Evolutionary conservation across 1,140 invertebrate genomes (phyloP).

Genomic region (Eurosta solidaginis): DNA sequence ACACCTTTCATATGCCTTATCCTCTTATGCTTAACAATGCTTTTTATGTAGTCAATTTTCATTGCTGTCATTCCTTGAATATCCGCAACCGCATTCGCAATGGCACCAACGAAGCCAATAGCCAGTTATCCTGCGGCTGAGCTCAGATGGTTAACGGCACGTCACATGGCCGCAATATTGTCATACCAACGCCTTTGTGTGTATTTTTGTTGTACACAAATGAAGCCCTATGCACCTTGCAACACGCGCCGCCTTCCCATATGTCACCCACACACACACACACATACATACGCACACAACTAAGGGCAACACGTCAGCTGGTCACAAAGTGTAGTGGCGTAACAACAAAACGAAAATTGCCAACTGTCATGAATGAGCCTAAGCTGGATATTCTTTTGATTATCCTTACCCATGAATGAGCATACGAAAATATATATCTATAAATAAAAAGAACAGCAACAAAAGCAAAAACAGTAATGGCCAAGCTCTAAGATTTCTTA

Average conservation of each 20-base stretch:
- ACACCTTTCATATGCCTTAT: background rate
- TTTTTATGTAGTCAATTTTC: conserved; percentile 22
- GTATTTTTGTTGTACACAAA: no score
- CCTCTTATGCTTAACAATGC: background rate
- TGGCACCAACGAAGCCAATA: background rate
- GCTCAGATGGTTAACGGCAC: background rate
- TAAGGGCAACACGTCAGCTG: background rate
- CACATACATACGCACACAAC: background rate
- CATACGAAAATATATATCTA: background rate
- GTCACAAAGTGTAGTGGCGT: background rate
- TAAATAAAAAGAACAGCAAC: background rate
- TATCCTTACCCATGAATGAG: background rate
- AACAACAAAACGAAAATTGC: conserved; percentile 13
- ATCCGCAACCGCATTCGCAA: background rate
- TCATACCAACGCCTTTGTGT: background rate
- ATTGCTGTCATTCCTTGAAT: conserved; percentile 15
- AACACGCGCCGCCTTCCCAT: no score
- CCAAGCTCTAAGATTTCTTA: conserved; percentile 11
- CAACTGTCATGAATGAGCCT: background rate
- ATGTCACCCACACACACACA: no score
- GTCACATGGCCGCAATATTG: conserved; percentile 22
- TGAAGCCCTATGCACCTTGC: no score
- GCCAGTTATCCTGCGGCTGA: background rate
- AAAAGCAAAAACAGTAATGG: background rate
- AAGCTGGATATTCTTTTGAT: conserved; percentile 23